Evolutionary conservation across 53 echinoderm and acorn worm species (phyloP).

Genomic region (Actinopyga echinites): DNA sequence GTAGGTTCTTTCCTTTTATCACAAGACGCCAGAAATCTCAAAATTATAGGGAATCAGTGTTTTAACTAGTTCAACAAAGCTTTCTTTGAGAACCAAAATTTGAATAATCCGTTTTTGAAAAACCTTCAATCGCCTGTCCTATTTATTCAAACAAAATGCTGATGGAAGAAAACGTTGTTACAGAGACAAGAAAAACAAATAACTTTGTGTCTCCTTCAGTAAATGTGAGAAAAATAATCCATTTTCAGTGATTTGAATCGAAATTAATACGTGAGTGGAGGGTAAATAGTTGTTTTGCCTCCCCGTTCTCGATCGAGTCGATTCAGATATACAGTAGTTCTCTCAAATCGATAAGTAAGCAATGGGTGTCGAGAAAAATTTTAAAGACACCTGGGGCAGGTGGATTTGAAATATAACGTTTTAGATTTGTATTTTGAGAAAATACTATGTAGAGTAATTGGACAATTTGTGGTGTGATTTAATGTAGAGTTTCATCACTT

Average conservation of each 20-base stretch:
- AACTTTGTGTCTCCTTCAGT: conserved; percentile 21
- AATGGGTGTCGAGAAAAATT: conserved; percentile 4
- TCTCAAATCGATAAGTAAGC: neutral
- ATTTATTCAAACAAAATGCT: conserved; percentile 42
- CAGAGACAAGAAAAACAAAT: conserved; percentile 18
- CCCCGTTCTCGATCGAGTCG: neutral
- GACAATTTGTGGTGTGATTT: conserved; percentile 20
- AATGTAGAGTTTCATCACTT: no score
- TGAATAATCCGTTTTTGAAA: conserved; percentile 16
- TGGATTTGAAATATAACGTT: conserved; percentile 16
- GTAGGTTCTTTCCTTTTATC: neutral
- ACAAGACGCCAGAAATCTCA: conserved; percentile 27
- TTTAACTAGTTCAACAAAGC: conserved; percentile 6
- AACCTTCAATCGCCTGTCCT: conserved; percentile 12
- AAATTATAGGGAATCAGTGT: conserved; percentile 12
- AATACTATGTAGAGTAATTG: conserved; percentile 28
- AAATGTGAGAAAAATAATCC: conserved; percentile 38
- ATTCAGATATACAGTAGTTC: neutral
- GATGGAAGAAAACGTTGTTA: conserved; percentile 2
- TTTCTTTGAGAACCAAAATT: conserved; percentile 29
- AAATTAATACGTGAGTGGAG: conserved; percentile 34
- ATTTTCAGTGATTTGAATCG: conserved; percentile 35
- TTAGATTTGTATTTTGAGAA: neutral
- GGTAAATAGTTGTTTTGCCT: conserved; percentile 2
- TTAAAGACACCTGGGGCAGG: conserved; percentile 12